Evolutionary conservation across 2,113 vertebrate species (phyloP), one percentile per base, ranked within the genome.

Genomic region (Montifringilla adamsi): DNA sequence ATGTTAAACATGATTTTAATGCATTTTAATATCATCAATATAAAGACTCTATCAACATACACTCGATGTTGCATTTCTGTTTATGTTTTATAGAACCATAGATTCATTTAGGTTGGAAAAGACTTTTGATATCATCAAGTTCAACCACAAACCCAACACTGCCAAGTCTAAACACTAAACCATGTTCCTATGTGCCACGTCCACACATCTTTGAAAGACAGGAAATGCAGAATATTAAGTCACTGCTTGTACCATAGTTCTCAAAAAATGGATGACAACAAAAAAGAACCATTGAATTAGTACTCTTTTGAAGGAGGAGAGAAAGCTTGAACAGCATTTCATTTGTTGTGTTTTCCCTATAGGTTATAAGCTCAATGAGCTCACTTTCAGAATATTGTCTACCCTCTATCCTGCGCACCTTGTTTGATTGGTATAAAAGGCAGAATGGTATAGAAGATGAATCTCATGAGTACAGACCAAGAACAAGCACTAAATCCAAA

Each of bases 391-490:
- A 99, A 94, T 99, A 99, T 96, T 99, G 99, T 95, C 98, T 99
- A 33, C 99, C 99, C 27, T 99, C 99, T 52, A 99, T 99, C 88
- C 98, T 99, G 69, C 99, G 98, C 63, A 99, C 99, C 22, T 97
- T 99, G 79, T 99, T 99, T 84, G 99, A 99, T 95, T 99, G 99
- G 99, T 99, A 99, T 97, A 99, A 99, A 97, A 98, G 99, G 70
- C 99, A 99, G 96, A 99, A 99, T 24, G 99, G 99, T 89, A 98
- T 99, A 89, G 99, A 99, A 95, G 99, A 99, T 67, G 99, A 99
- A 96, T 99, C 99, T 27, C 99, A 99, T 37, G 99, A 99, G 80
- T 99, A 99, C 96, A 98, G 99, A 59, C 99, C 99, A 78, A 98
- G 99, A 91, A 99, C 99, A 93, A 99, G 99, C 98, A 99, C 99